Base-by-base conservation (phyloP, 2,888 invertebrate species). In the Megamerina dolium region DNA sequence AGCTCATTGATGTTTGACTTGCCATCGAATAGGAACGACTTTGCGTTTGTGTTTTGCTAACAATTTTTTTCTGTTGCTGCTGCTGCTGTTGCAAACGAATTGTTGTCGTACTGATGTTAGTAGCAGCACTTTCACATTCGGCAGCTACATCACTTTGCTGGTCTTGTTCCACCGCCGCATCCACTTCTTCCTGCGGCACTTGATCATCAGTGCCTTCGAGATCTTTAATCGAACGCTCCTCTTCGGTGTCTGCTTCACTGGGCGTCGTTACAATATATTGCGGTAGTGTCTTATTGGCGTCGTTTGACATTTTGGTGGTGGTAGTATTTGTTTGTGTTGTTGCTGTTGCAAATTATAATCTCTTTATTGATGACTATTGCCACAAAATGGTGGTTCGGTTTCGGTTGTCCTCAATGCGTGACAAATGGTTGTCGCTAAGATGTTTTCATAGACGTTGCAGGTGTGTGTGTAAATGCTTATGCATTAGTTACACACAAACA, bases 181-280 rank as follows among this genome's bases (percentile, higher is more conserved):
- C n/a, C n/a, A n/a, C n/a, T n/a, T n/a, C n/a, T n/a, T n/a, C n/a
- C n/a, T n/a, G n/a, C n/a, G n/a, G n/a, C n/a, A n/a, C 50, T 10
- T 49, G 49, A 45, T 58, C 49, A 17, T 55, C 57, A 20, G 55
- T 49, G 19, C 55, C 52, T 12, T 60, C 60, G 30, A 58, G 13
- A 2, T 55, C 58, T 29, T 50, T 56, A 32, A 62, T 46, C 4
- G 60, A 58, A 18, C 64, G 63, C 27, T 61, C 55, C 46, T 63
- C 65, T 0, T 69, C 71, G n/a, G 63, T 56, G 43, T 67, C 67
- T 27, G 57, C 62, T 43, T 71, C 71, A 47, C 71, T 69, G 21
- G 71, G 71, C 10, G 69, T 67, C 18, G 71, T 71, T 44, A 71
- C 63, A 33, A 72, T 69, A 44, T 70, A 68, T 30, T 70, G 65